These are phyloP conservation scores for Gobionotothen gibberifrons DNA, from an alignment of 2,797 vertebrate genomes.

Conservation along the genomic window DNA sequence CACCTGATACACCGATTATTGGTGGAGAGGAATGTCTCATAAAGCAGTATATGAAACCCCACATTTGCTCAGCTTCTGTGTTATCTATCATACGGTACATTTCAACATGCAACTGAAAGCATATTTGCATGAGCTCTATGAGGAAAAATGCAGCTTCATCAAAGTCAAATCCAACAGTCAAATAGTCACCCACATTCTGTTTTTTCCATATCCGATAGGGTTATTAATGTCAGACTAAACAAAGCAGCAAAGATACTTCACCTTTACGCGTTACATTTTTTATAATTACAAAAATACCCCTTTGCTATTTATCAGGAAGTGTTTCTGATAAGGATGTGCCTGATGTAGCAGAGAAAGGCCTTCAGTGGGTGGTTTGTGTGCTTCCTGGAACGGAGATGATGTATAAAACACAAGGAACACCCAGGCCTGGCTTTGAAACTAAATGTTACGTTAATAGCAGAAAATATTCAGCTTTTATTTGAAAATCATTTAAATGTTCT, in stretches of 20 bases:
- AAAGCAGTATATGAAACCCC: constrained; percentile 10
- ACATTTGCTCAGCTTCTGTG: constrained; percentile 20
- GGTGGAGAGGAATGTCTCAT: constrained; percentile 17
- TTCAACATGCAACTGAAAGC: constrained; percentile 3
- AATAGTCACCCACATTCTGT: constrained; percentile 18
- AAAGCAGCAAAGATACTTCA: constrained; percentile 1
- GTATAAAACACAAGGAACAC: neutral
- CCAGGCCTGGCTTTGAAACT: constrained; percentile 12
- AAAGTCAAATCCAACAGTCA: constrained; percentile 28
- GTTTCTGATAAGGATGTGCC: constrained; percentile 8
- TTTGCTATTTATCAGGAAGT: neutral
- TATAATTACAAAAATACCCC: neutral
- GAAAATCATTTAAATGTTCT: neutral
- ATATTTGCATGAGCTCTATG: constrained; percentile 32
- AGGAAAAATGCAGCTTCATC: constrained; percentile 12
- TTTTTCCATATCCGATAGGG: constrained; percentile 53
- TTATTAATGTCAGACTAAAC: constrained; percentile 10
- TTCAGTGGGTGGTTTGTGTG: neutral
- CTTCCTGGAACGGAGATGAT: constrained; percentile 7
- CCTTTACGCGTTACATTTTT: neutral
- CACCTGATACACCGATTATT: constrained; percentile 34
- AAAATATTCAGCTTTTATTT: neutral
- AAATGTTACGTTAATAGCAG: neutral
- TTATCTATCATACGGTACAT: constrained; percentile 13
- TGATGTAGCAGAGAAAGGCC: constrained; percentile 17